Evolutionary conservation across 2,797 vertebrate genomes (phyloP).

Genomic region (Neosilurus mollespiculum): DNA sequence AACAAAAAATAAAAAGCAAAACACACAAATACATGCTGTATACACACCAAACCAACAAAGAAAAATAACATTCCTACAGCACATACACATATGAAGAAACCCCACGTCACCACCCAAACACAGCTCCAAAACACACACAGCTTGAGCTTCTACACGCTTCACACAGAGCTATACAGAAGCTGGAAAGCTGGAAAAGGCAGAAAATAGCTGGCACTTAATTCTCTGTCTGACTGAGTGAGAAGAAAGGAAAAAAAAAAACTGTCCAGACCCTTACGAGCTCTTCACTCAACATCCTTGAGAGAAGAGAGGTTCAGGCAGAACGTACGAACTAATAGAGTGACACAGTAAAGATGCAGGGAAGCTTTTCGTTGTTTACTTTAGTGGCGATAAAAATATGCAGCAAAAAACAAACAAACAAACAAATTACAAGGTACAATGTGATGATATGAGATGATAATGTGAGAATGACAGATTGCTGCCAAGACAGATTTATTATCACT

Average conservation of each 20-base stretch:
- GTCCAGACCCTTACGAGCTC: neutral
- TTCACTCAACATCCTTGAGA: conserved; percentile 20
- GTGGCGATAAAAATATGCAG: neutral
- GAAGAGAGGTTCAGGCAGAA: conserved; percentile 45
- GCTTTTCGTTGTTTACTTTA: conserved; percentile 46
- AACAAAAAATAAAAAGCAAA: conserved; percentile 36
- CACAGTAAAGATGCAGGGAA: conserved; percentile 75
- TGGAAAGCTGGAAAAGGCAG: neutral
- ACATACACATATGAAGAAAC: conserved; percentile 29
- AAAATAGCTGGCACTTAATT: conserved; percentile 12
- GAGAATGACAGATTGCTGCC: conserved; percentile 9
- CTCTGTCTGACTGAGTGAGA: neutral
- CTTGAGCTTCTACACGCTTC: conserved; percentile 14
- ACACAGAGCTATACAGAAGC: conserved; percentile 3
- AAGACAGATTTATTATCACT: neutral
- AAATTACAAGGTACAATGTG: neutral
- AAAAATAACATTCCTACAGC: neutral
- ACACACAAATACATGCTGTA: conserved; percentile 48
- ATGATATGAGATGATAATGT: neutral
- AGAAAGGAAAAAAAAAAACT: neutral
- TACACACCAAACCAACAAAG: conserved; percentile 29
- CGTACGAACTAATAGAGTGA: conserved; percentile 62
- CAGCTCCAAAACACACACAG: conserved; percentile 36
- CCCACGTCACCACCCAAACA: conserved; percentile 16
- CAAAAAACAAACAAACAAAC: neutral